A percentile compares a stretch with the other conserved stretches of the same genome.
phyloP scores from a whole-genome alignment of 2,113 vertebrate genomes.

The Sinocyclocheilus maitianheensis region DNA sequence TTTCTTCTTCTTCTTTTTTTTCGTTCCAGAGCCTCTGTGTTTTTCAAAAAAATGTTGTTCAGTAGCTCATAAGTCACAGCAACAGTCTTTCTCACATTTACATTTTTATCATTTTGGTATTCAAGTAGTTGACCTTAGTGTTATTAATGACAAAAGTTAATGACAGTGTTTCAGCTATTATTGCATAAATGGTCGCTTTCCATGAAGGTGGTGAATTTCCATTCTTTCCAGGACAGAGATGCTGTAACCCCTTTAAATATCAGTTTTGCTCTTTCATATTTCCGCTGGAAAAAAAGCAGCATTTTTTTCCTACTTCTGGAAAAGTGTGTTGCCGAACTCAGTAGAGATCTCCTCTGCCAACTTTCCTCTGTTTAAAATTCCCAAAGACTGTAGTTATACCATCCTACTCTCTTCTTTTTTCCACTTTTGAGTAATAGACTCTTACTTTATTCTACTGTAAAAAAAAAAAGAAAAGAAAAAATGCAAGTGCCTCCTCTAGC shows the following conservation, averaged over 20 bases:
- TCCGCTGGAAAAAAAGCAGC: constrained; percentile 56
- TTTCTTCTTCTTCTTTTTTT: constrained; percentile 38
- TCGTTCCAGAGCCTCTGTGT: constrained; percentile 43
- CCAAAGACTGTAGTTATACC: constrained; percentile 73
- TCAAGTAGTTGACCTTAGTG: too few relatives aligned
- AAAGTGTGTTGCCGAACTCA: constrained; percentile 72
- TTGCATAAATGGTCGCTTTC: neutral
- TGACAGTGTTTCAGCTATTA: neutral
- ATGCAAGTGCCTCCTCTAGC: constrained; percentile 6
- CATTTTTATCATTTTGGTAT: neutral
- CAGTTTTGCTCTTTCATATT: constrained; percentile 47
- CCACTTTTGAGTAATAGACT: constrained; percentile 61
- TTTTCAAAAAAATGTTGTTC: constrained; percentile 57
- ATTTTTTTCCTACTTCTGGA: constrained; percentile 72
- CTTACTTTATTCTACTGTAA: constrained; percentile 14
- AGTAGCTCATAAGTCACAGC: constrained; percentile 65
- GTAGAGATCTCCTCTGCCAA: constrained; percentile 70
- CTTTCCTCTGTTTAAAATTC: constrained; percentile 81
- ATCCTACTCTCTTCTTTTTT: constrained; percentile 70
- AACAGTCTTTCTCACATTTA: constrained; percentile 58
- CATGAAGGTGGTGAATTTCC: constrained; percentile 25
- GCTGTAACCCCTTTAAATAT: constrained; percentile 46
- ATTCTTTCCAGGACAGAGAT: constrained; percentile 21
- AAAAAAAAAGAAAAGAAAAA: constrained; percentile 4
- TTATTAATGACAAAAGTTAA: neutral